Evolutionary conservation across 1,140 invertebrate genomes (phyloP).

Genomic region (Magallana ariakensis): DNA sequence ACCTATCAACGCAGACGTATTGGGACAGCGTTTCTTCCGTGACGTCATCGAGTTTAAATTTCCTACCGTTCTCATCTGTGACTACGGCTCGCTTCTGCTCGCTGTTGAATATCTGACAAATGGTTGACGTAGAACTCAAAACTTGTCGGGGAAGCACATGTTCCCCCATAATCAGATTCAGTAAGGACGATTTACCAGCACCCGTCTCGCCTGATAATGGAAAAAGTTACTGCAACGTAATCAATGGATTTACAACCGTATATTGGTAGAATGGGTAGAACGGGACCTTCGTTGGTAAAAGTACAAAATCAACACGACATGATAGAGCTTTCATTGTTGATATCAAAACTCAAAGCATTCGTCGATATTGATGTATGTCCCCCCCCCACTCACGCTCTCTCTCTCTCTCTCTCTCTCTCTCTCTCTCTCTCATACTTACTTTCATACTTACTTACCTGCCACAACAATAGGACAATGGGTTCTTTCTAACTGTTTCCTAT

Average conservation of each 20-base stretch:
- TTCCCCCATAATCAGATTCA: constrained; percentile 65
- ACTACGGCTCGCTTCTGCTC: constrained; percentile 18
- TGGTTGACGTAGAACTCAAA: constrained; percentile 61
- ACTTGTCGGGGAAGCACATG: constrained; percentile 64
- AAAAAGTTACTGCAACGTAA: constrained; percentile 48
- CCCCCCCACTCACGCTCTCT: too few species aligned
- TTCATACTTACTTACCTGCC: not conserved
- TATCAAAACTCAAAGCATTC: too few species aligned
- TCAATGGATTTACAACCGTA: not conserved
- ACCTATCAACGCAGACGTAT: constrained; percentile 36
- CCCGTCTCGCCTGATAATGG: constrained; percentile 63
- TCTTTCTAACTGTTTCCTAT: not conserved
- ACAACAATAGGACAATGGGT: constrained; percentile 2
- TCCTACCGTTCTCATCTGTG: constrained; percentile 6
- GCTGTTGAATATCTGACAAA: constrained; percentile 64
- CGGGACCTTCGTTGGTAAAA: too few species aligned
- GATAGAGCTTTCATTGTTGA: too few species aligned
- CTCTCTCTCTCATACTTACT: too few species aligned
- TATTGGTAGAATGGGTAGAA: too few species aligned
- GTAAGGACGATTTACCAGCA: constrained; percentile 63
- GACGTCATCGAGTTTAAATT: not conserved
- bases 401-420: too few species aligned
- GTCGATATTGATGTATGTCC: too few species aligned
- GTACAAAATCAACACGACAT: too few species aligned
- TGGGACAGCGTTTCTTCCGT: constrained; percentile 4